Conservation (phyloP, 1,140 invertebrate genomes). For the Pachypsylla venusta region DNA sequence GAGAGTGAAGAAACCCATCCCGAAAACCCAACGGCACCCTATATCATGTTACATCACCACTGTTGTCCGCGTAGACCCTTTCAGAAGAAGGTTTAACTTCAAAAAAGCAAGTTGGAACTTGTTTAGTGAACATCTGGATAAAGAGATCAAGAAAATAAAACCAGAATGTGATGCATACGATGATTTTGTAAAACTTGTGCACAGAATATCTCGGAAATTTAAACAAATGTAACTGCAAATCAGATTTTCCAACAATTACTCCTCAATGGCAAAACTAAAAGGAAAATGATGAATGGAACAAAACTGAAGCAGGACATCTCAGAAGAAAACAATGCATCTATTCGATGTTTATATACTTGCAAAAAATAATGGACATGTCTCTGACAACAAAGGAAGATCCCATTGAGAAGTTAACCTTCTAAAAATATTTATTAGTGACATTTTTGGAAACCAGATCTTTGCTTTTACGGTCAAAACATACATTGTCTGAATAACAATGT, state of each 20-base stretch:
- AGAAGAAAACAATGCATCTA: too few species aligned
- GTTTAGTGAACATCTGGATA: conserved; percentile 3
- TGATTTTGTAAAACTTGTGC: not conserved
- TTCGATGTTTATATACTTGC: too few species aligned
- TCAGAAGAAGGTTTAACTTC: conserved; percentile 11
- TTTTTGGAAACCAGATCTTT: too few species aligned
- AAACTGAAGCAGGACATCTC: conserved; percentile 6
- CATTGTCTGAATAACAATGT: too few species aligned
- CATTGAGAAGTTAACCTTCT: too few species aligned
- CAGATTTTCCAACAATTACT: conserved; percentile 13
- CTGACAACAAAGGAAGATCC: too few species aligned
- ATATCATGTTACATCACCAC: conserved; percentile 8
- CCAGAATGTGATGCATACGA: conserved; percentile 3
- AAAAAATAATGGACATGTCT: too few species aligned
- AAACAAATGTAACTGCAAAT: conserved; percentile 22
- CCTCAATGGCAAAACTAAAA: conserved; percentile 4
- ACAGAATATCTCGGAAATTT: not conserved
- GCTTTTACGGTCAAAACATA: too few species aligned
- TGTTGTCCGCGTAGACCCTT: not conserved
- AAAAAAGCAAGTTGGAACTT: conserved; percentile 13
- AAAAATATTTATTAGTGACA: too few species aligned
- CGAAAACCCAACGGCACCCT: conserved; percentile 10
- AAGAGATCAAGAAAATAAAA: conserved; percentile 8
- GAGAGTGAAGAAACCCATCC: conserved; percentile 7
- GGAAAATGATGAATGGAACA: conserved; percentile 10